Evolutionary conservation across 1,140 invertebrate species (phyloP).

Genomic region (Orchesella cincta): DNA sequence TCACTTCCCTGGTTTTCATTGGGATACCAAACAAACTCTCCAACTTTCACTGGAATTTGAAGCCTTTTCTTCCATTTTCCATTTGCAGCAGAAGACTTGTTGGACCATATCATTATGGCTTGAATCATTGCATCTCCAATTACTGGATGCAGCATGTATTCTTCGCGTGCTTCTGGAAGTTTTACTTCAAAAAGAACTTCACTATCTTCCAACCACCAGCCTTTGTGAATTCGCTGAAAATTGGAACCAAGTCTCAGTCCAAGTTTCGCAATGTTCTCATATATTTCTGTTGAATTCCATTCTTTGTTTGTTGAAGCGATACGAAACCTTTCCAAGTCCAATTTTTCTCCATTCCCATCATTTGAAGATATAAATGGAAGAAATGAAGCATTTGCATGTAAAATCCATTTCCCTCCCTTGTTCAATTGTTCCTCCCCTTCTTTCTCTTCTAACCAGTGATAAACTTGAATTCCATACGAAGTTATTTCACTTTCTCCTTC

Average conservation of each 20-base stretch:
- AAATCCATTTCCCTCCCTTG: not conserved
- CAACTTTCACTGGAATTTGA: not conserved
- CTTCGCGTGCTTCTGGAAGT: slow-evolving; percentile 1
- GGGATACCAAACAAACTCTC: not conserved
- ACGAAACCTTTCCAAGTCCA: not conserved
- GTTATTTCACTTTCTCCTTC: not conserved
- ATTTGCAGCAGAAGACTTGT: not conserved
- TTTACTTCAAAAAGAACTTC: slow-evolving; percentile 16
- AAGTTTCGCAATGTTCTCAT: slow-evolving; percentile 23
- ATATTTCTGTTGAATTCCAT: slow-evolving; percentile 6
- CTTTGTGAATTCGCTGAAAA: slow-evolving; percentile 28
- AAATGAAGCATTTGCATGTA: not conserved
- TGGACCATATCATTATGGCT: slow-evolving; percentile 8
- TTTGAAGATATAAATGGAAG: not conserved
- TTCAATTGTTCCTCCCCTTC: too few relatives aligned
- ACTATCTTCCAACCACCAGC: slow-evolving; percentile 25
- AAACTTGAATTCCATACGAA: not conserved
- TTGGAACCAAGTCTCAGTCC: slow-evolving; percentile 33
- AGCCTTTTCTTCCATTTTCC: not conserved
- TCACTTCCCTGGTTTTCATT: not conserved
- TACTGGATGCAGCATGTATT: slow-evolving; percentile 37
- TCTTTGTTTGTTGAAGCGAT: not conserved
- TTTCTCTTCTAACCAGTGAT: not conserved
- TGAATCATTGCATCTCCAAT: slow-evolving; percentile 42
- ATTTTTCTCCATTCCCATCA: not conserved